Evolutionary conservation across 1,140 invertebrate species (phyloP), one percentile per base, ranked within the genome.

Genomic region (Bursaphelenchus mucronatus): DNA sequence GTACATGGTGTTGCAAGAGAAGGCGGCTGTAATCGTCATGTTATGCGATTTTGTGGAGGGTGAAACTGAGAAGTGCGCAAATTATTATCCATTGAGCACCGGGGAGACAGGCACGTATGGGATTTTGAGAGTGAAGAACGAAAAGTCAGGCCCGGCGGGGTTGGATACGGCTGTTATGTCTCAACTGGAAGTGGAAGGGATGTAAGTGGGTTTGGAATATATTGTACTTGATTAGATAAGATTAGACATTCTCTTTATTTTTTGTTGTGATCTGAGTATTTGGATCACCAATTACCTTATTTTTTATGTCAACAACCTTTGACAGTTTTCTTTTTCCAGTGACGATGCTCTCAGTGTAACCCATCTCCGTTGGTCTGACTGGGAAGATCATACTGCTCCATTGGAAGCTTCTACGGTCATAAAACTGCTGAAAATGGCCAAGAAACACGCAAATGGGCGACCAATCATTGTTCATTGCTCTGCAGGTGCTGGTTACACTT

Each of bases 1-100:
- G 83, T 65, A 74, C 41, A 82, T 83, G 79, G 68, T 83, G 15
- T 84, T 82, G 81, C 78, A 82, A 55, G 78, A 83, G 63, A 72
- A 78, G 57, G 71, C 76, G 10, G 54, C 69, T 0, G 73, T 79
- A 30, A 78, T 83, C 56, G 79, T 83, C n/a, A 83, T 84, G 83
- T 65, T 83, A 9, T 82, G 83, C 3, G 61, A 78, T 46, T 68
- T 82, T 40, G 67, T 76, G 52, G 79, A 82, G 70, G 71, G 74
- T 61, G 76, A 76, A 13, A 76, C 76, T 44, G 75, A 45, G 21
- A 59, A 59, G 39, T 59, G 57, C 15, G 19, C 57, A 1, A 15
- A 59, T 46, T 59, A 59, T 45, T 59, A 46, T 43, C 57, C 57
- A 19, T 19, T 19, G 6, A 13, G 10, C 15, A 43, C 44, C 3